A percentile compares a stretch with the other conserved stretches of the same genome.
phyloP scores from a whole-genome alignment of 2,888 invertebrate genomes.

The Barypeithes pellucidus region DNA sequence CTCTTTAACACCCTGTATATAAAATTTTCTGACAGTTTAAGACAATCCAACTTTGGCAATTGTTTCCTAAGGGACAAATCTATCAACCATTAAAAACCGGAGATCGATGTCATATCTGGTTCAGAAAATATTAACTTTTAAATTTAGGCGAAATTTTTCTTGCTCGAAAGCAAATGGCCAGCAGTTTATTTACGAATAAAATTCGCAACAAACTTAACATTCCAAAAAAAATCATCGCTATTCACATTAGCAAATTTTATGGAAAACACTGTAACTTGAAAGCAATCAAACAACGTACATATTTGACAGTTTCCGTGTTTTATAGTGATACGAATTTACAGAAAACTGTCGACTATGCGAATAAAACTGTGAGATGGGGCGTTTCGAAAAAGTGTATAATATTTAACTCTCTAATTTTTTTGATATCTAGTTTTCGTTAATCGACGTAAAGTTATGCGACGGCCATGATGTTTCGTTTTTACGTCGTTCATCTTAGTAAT shows the following conservation, averaged over 20 bases:
- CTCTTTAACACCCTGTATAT: too few species aligned
- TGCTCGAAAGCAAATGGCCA: too few species aligned
- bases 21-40: too few species aligned
- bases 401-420: conserved; percentile 23
- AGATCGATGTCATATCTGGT: too few species aligned
- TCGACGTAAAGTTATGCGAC: conserved; percentile 16
- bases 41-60: too few species aligned
- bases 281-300: not conserved
- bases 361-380: not conserved
- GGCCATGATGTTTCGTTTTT: conserved; percentile 19
- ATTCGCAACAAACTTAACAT: too few species aligned
- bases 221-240: too few species aligned
- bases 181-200: too few species aligned
- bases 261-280: not conserved
- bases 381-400: conserved; percentile 9
- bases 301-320: conserved; percentile 14
- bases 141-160: too few species aligned
- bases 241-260: not conserved
- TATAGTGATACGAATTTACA: not conserved
- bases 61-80: too few species aligned
- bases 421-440: conserved; percentile 6
- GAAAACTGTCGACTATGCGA: conserved; percentile 12
- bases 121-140: too few species aligned
- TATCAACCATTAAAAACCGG: too few species aligned
- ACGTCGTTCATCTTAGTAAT: conserved; percentile 14